Evolutionary conservation across 2,113 vertebrate genomes (phyloP).

Genomic region (Brienomyrus longianalis): DNA sequence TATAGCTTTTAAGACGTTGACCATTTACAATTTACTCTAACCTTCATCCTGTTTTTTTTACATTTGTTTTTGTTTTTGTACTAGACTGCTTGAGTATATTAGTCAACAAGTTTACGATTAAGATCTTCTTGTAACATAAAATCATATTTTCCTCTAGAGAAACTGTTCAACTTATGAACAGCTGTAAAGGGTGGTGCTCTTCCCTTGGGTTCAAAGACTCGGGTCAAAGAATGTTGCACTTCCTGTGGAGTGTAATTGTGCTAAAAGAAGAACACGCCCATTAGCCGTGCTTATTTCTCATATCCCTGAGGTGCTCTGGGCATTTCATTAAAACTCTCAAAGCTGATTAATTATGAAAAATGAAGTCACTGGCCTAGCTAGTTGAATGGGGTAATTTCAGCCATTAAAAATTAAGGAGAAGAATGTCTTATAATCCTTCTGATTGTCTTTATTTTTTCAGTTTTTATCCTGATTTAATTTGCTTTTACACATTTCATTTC

Average conservation of each 20-base stretch:
- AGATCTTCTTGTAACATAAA: neutral
- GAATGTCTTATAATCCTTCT: neutral
- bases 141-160: neutral
- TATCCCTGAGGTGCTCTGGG: neutral
- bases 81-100: neutral
- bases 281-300: neutral
- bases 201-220: neutral
- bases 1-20: neutral
- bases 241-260: neutral
- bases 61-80: neutral
- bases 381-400: neutral
- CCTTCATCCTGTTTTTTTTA: neutral
- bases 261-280: neutral
- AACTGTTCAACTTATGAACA: neutral
- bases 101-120: neutral
- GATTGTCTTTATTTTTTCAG: neutral
- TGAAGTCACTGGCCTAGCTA: neutral
- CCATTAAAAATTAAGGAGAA: neutral
- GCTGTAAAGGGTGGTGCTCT: neutral
- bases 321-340: neutral
- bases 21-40: neutral
- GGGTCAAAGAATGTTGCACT: neutral
- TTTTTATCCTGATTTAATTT: neutral
- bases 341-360: neutral
- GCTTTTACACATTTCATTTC: neutral